Conservation (phyloP, 2,888 invertebrate genomes). For the Smittia aterrima region DNA sequence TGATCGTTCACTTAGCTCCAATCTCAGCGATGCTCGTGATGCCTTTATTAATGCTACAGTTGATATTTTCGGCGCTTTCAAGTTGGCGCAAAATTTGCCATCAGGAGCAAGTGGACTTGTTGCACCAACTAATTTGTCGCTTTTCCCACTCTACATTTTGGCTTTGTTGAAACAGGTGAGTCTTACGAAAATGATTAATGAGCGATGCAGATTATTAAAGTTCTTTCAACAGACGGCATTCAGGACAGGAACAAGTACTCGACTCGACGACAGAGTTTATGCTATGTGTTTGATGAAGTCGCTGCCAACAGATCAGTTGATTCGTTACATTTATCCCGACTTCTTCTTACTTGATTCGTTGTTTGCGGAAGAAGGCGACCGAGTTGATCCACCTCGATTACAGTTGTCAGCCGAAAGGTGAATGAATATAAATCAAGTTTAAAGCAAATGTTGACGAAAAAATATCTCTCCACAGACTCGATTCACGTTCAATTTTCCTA, state of each 20-base stretch:
- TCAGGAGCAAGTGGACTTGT: conserved; percentile 63
- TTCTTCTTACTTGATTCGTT: conserved; percentile 83
- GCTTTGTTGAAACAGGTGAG: conserved; percentile 83
- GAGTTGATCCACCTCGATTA: conserved; percentile 68
- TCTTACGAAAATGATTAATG: too few species aligned
- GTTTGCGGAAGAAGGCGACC: conserved; percentile 55
- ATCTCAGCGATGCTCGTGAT: conserved; percentile 89
- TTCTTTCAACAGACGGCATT: conserved; percentile 70
- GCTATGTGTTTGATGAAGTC: conserved; percentile 94
- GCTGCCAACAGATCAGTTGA: conserved; percentile 73
- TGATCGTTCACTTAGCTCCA: conserved; percentile 82
- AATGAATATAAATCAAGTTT: conserved; percentile 44
- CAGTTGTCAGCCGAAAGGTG: conserved; percentile 81
- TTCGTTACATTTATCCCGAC: conserved; percentile 87
- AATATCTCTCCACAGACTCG: conserved; percentile 60
- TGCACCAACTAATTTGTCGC: conserved; percentile 72
- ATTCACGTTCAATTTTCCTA: conserved; percentile 86
- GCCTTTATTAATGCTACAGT: conserved; percentile 93
- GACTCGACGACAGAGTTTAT: conserved; percentile 88
- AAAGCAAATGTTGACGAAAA: conserved; percentile 34
- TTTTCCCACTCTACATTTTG: conserved; percentile 85
- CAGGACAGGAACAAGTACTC: conserved; percentile 80
- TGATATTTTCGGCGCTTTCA: conserved; percentile 79
- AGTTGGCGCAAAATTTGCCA: conserved; percentile 64
- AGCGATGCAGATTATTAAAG: conserved; percentile 22